Base-by-base conservation (phyloP, 2,797 vertebrate species). In the Botia kubotai region DNA sequence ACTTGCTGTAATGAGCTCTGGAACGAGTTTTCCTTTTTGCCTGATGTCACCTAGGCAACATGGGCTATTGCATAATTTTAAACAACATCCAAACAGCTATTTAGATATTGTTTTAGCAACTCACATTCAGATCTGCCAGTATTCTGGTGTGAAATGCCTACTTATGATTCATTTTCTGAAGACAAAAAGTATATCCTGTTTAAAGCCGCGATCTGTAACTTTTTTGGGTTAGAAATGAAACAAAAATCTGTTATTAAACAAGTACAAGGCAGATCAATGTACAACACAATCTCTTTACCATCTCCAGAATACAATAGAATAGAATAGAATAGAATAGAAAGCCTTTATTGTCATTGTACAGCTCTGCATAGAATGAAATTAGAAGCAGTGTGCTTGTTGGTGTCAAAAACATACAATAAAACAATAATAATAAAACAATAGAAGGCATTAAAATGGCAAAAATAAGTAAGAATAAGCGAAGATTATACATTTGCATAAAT, bases 61-160 rank as follows among this genome's bases (percentile, higher is more conserved):
- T 23, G 23, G 39, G 43, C 23, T 29, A 63, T 79, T 79, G 43
- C 19, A 23, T 53, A 33, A 52, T 71, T 48, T 52, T 70, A 70
- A 60, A 23, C 36, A 1, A 57, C 43, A 69, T 43, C 52, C 21
- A 77, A 76, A 55, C 39, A 67, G 52, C 33, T n/a, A 26, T 71
- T 70, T 36, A 71, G 21, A 19, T 14, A 43, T 58, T 23, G 57
- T 72, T 79, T 71, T 52, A 62, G 55, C 55, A 62, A 52, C 55
- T 29, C n/a, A 10, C 21, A 63, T 79, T 62, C 26, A 63, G 10
- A 36, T 73, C 78, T 39, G 19, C 10, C 60, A 43, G 21, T 53
- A 43, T 66, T 80, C 50, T 57, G 7, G 14, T 39, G 53, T 52
- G 29, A 19, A 80, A 66, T 17, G 7, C 62, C 50, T 33, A 73